Percentiles rank a stretch among this genome's conserved stretches.
phyloP scores from a whole-genome alignment of 2,888 invertebrate species.

The Myopa tessellatipennis region DNA sequence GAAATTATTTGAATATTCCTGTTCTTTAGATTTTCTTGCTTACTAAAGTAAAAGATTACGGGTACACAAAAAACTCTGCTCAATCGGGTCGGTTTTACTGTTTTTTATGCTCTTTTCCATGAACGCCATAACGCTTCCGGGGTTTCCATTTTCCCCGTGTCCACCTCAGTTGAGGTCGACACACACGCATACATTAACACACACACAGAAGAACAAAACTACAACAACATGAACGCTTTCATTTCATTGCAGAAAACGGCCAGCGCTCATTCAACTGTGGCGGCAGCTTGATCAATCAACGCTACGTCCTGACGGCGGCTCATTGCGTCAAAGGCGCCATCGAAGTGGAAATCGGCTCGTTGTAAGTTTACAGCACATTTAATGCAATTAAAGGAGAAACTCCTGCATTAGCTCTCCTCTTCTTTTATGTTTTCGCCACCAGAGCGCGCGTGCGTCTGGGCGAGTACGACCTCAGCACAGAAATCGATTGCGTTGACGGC shows the following conservation, averaged over 20 bases:
- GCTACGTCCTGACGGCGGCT: constrained; percentile 74
- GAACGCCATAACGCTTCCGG: no score
- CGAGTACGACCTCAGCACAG: constrained; percentile 61
- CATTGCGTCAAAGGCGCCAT: constrained; percentile 73
- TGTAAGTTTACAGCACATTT: constrained; percentile 67
- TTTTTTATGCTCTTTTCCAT: no score
- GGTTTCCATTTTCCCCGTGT: no score
- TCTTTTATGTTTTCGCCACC: constrained; percentile 6
- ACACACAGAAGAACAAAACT: background rate
- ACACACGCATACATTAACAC: background rate
- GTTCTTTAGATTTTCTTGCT: background rate
- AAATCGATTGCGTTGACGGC: constrained; percentile 65
- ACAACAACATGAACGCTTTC: no score
- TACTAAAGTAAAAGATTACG: no score
- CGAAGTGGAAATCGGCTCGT: constrained; percentile 68
- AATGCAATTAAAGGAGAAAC: background rate
- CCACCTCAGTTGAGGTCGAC: no score
- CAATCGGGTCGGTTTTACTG: no score
- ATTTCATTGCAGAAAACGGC: constrained; percentile 51
- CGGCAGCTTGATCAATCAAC: constrained; percentile 76
- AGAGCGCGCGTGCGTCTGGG: constrained; percentile 63
- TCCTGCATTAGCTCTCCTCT: background rate
- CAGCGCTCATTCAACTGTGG: constrained; percentile 71
- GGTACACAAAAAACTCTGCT: no score
- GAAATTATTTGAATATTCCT: background rate